These are phyloP conservation scores for Trachymyrmex cornetzi DNA, from an alignment of 1,140 invertebrate genomes.

Conservation along the genomic window DNA sequence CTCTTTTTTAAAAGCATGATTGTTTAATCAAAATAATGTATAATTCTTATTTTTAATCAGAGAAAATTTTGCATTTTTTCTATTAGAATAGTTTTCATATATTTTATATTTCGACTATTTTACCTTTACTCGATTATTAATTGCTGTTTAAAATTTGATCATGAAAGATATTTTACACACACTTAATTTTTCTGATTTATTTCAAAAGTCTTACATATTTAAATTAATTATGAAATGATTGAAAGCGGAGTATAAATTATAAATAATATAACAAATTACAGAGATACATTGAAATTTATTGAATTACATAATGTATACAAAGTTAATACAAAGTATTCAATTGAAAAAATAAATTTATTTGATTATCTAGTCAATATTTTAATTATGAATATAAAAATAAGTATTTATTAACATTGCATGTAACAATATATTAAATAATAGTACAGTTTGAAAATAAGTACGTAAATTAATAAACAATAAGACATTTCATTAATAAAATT, in stretches of 20 bases:
- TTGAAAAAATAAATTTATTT: slow-evolving; percentile 5
- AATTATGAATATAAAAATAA: background rate
- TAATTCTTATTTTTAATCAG: background rate
- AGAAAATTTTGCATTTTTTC: background rate
- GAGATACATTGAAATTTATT: slow-evolving; percentile 19
- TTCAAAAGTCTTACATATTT: background rate
- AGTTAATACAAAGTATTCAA: background rate
- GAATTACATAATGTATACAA: slow-evolving; percentile 3
- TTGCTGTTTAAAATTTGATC: too few species aligned
- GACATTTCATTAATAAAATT: background rate
- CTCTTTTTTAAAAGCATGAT: background rate
- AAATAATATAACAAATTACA: slow-evolving; percentile 6
- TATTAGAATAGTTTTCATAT: background rate
- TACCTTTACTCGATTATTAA: background rate
- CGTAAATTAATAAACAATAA: background rate
- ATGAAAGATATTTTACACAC: too few species aligned
- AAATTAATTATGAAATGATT: background rate
- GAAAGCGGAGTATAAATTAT: background rate
- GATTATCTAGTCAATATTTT: background rate
- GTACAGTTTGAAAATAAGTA: background rate
- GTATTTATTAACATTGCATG: background rate
- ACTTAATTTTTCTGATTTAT: background rate
- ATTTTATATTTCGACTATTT: background rate
- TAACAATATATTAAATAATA: background rate
- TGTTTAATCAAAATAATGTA: background rate